Evolutionary conservation across 2,113 vertebrate genomes (phyloP).

Genomic region (Rattus norvegicus): DNA sequence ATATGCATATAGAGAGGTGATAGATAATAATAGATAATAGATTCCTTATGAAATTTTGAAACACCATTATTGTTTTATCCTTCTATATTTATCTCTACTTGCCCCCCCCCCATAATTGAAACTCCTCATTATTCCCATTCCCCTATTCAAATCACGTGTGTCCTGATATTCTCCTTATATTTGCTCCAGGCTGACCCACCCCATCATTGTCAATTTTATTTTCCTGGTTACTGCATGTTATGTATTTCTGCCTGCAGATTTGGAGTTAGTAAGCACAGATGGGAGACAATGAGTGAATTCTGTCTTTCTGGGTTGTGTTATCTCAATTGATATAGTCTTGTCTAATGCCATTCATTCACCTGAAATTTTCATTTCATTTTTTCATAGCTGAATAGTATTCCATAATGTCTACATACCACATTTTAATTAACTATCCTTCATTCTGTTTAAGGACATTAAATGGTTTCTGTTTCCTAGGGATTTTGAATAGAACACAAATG

Average conservation of each 20-base stretch:
- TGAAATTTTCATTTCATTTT: not conserved
- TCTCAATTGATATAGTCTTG: not conserved
- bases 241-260: not conserved
- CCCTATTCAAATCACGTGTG: not conserved
- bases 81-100: not conserved
- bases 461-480: not conserved
- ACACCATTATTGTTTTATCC: not conserved
- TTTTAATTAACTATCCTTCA: not conserved
- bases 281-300: not conserved
- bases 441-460: not conserved
- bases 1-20: not conserved
- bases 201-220: not conserved
- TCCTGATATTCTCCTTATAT: not conserved
- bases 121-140: not conserved
- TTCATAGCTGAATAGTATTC: not conserved
- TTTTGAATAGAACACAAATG: not conserved
- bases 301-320: not conserved
- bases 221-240: not conserved
- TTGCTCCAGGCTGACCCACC: not conserved
- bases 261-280: not conserved
- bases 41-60: not conserved
- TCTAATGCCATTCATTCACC: not conserved
- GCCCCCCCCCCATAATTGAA: not conserved
- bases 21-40: not conserved
- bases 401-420: not conserved